Base-by-base conservation (phyloP, 2,797 vertebrate genomes). In the Manis crassicaudata region DNA sequence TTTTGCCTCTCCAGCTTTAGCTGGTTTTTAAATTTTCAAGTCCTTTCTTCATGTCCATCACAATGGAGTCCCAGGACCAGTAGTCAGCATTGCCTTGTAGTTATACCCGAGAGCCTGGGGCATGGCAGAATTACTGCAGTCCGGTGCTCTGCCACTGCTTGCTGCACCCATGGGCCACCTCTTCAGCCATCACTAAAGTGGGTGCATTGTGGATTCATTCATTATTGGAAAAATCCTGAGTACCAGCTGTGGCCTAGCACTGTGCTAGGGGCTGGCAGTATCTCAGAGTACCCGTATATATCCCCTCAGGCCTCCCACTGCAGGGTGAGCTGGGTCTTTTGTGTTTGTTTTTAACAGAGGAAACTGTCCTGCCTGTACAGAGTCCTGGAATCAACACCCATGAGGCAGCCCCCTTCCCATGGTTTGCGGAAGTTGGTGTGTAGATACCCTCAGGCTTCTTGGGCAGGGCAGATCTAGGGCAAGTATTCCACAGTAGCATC, bases 131-230 rank as follows among this genome's bases (percentile, higher is more conserved):
- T 72, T 14, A 4, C 67, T 14, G 23, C 12, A 14, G 21, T 29
- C 1, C 52, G 21, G 54, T 9, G 7, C 32, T 13, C 80, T 58
- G 35, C 35, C 12, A 4, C 1, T 7, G 10, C n/a, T 0, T 1
- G 6, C 6, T 13, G 25, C 21, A 17, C 35, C 32, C n/a, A 8
- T 0, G 7, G 16, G 12, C 46, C n/a, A n/a, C 29, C 46, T 77
- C 70, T 8, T 56, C 40, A 11, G 62, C 32, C 32, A 50, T 32
- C 6, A 0, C 35, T 29, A 54, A 50, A 62, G 32, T 7, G 60
- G n/a, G 23, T 7, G n/a, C 20, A 29, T 17, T 29, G n/a, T 40
- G 21, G 58, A 79, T 18, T 76, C 72, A 29, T 58, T 73, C 32
- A 35, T 29, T 70, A 63, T 62, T 85, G 52, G 58, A 81, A 91